phyloP scores from a whole-genome alignment of 2,888 invertebrate species.

The Epinotia nisella region DNA sequence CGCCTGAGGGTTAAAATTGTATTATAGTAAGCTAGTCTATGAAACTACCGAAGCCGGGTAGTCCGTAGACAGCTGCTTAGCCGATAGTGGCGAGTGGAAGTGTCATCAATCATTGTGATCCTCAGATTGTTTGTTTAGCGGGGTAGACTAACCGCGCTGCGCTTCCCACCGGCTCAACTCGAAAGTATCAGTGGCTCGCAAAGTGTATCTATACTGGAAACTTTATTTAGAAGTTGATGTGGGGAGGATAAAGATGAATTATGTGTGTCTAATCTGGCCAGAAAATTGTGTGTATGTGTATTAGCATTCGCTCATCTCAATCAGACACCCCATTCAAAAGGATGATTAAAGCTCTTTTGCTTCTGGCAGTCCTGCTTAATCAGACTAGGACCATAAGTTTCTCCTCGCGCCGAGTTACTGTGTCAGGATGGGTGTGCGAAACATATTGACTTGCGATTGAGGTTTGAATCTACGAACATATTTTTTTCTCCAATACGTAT shows the following conservation, averaged over 20 bases:
- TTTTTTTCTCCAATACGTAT: too few relatives aligned
- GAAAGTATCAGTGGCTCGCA: not conserved
- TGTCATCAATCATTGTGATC: constrained; percentile 30
- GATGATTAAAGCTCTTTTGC: not conserved
- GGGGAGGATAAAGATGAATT: not conserved
- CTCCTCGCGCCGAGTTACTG: not conserved
- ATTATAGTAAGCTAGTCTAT: not conserved
- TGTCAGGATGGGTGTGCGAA: not conserved
- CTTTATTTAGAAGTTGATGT: not conserved
- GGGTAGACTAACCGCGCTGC: not conserved
- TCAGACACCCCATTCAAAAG: not conserved
- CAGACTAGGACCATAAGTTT: not conserved
- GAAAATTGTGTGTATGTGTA: not conserved
- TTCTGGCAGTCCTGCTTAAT: too few relatives aligned
- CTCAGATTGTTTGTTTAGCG: constrained; percentile 25
- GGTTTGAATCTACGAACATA: too few relatives aligned
- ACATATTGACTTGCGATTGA: not conserved
- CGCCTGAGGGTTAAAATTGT: not conserved
- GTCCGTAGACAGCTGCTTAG: constrained; percentile 21
- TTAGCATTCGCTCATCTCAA: not conserved
- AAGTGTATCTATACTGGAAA: not conserved
- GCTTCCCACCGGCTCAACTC: not conserved
- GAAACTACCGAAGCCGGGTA: constrained; percentile 1
- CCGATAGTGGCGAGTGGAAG: constrained; percentile 19
- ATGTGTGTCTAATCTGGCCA: not conserved